Conservation (phyloP, 2,797 vertebrate species). For the Micrastur ruficollis region DNA sequence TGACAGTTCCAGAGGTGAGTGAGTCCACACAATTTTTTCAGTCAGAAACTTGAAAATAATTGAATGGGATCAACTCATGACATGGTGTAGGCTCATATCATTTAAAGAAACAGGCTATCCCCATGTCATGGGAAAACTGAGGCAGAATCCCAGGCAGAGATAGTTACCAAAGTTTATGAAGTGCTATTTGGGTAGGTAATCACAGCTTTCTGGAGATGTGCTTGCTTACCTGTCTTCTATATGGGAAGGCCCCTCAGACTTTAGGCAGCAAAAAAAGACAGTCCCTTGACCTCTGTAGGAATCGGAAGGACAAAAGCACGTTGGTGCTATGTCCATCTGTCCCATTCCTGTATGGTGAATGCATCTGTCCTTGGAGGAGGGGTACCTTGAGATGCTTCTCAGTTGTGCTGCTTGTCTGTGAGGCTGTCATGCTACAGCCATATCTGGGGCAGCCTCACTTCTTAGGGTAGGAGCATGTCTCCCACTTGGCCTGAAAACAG, state of each 20-base stretch:
- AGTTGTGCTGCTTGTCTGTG: background rate
- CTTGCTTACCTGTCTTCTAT: background rate
- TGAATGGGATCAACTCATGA: background rate
- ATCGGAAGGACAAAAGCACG: no score
- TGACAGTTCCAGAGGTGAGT: background rate
- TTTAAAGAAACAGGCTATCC: background rate
- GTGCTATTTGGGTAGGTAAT: background rate
- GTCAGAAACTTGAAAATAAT: background rate
- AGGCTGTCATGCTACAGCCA: background rate
- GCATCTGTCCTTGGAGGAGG: background rate
- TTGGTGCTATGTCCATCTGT: background rate
- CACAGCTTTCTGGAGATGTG: background rate
- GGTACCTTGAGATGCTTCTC: background rate
- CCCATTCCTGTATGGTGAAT: background rate
- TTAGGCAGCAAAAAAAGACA: background rate
- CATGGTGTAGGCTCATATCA: background rate
- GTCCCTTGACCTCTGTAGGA: no score
- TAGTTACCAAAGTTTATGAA: background rate
- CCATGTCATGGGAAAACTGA: background rate
- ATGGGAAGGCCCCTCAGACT: background rate
- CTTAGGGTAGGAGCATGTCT: background rate
- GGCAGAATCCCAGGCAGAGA: background rate
- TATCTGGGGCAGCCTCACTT: background rate
- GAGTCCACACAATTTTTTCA: background rate
- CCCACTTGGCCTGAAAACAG: background rate